Conservation (phyloP, 2,113 vertebrate species). For the Varanus salvator region DNA sequence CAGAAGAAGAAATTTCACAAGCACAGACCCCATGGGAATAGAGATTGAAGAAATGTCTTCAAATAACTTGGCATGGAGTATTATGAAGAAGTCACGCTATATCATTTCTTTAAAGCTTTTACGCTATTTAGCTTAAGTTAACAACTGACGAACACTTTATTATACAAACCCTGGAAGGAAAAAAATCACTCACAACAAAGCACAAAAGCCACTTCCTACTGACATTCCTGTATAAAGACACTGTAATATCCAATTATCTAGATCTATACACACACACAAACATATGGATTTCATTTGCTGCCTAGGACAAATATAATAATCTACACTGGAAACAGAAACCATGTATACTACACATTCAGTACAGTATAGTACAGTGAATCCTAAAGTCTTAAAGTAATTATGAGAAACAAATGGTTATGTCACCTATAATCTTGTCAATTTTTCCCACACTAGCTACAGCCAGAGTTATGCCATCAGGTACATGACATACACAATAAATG, state of each 20-base stretch:
- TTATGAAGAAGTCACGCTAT: neutral
- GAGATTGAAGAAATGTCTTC: constrained; percentile 43
- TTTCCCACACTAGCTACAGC: constrained; percentile 10
- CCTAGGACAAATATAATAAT: constrained; percentile 1
- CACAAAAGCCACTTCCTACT: constrained; percentile 36
- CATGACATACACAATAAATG: constrained; percentile 31
- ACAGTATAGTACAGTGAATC: constrained; percentile 43
- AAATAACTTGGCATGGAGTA: constrained; percentile 24
- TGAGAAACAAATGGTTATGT: neutral
- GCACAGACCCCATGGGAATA: too few species aligned
- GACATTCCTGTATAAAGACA: constrained; percentile 1
- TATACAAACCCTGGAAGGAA: constrained; percentile 27
- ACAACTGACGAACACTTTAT: constrained; percentile 18
- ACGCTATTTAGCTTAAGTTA: constrained; percentile 44
- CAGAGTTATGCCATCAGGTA: constrained; percentile 20
- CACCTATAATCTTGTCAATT: neutral
- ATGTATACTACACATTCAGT: neutral
- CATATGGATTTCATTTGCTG: constrained; percentile 7
- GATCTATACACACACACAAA: constrained; percentile 38
- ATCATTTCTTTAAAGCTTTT: constrained; percentile 35
- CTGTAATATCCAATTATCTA: neutral
- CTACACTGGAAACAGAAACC: neutral
- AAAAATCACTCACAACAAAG: constrained; percentile 23
- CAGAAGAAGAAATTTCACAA: neutral
- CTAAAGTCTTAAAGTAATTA: constrained; percentile 34